These are phyloP conservation scores for Rhagophthalmus giganteus DNA, from an alignment of 2,888 invertebrate genomes.

Conservation along the genomic window DNA sequence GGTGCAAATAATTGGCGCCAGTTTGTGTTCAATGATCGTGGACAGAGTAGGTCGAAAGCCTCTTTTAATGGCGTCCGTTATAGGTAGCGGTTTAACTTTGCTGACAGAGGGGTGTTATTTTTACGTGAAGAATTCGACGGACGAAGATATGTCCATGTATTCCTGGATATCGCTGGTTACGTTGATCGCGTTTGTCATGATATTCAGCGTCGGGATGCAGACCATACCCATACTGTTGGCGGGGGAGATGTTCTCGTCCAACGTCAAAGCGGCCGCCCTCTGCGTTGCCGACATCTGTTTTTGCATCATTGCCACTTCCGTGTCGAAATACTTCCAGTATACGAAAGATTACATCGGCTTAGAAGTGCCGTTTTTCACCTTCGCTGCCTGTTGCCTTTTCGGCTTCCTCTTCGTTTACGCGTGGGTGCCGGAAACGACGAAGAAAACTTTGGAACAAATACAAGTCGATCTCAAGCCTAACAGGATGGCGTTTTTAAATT, in stretches of 20 bases:
- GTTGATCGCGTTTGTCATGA: slow-evolving; percentile 53
- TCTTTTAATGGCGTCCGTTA: slow-evolving; percentile 60
- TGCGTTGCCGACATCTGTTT: slow-evolving; percentile 57
- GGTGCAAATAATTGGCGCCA: slow-evolving; percentile 59
- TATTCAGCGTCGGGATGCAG: slow-evolving; percentile 56
- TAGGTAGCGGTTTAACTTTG: slow-evolving; percentile 49
- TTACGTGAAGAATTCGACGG: slow-evolving; percentile 35
- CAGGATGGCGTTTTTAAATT: no score
- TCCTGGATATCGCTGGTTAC: slow-evolving; percentile 54
- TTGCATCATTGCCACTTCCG: slow-evolving; percentile 48
- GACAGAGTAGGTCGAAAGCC: slow-evolving; percentile 67
- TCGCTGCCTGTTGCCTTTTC: slow-evolving; percentile 62
- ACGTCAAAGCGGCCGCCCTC: slow-evolving; percentile 59
- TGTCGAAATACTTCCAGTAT: slow-evolving; percentile 53
- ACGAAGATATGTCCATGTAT: slow-evolving; percentile 32
- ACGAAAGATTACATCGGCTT: slow-evolving; percentile 63
- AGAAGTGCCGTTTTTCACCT: slow-evolving; percentile 68
- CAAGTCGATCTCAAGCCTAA: slow-evolving; percentile 2
- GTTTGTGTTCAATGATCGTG: slow-evolving; percentile 60
- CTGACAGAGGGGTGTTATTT: slow-evolving; percentile 50
- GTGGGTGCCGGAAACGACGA: slow-evolving; percentile 70
- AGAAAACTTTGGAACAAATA: slow-evolving; percentile 39
- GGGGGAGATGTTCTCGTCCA: slow-evolving; percentile 58
- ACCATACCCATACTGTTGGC: slow-evolving; percentile 56
- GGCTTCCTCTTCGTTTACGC: slow-evolving; percentile 64